These are phyloP conservation scores for Mesochorus sp. DNA, from an alignment of 2,888 invertebrate species.

Conservation along the genomic window DNA sequence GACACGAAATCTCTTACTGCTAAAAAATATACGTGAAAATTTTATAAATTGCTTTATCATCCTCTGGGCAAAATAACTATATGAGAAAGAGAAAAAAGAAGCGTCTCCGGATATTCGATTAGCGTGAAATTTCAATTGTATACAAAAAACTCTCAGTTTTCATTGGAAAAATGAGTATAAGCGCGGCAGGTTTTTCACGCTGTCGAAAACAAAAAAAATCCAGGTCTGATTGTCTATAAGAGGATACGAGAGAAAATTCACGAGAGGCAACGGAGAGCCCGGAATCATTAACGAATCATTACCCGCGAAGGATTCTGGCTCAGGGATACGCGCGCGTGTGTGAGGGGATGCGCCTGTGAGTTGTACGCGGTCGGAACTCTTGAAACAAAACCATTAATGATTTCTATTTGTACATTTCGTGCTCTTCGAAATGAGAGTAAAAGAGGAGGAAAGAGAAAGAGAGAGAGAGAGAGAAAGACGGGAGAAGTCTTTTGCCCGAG, in stretches of 20 bases:
- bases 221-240: conserved; percentile 18
- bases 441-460: conserved; percentile 60
- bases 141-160: conserved; percentile 56
- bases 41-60: conserved; percentile 52
- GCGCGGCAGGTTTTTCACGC: conserved; percentile 30
- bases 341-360: conserved; percentile 27
- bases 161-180: conserved; percentile 26
- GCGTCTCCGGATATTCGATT: conserved; percentile 60
- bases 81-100: conserved; percentile 33
- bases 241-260: conserved; percentile 28
- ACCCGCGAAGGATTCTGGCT: conserved; percentile 66
- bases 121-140: conserved; percentile 74
- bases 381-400: conserved; percentile 81
- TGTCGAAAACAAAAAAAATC: conserved; percentile 50
- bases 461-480: conserved; percentile 59
- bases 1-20: background rate
- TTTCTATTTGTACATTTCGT: conserved; percentile 78
- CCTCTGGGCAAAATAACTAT: background rate
- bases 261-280: conserved; percentile 27
- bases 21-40: background rate
- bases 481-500: conserved; percentile 29
- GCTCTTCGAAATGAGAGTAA: conserved; percentile 63
- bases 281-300: conserved; percentile 79
- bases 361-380: conserved; percentile 66
- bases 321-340: conserved; percentile 35